Evolutionary conservation across 2,113 vertebrate species (phyloP).

Genomic region (Anguilla japonica): DNA sequence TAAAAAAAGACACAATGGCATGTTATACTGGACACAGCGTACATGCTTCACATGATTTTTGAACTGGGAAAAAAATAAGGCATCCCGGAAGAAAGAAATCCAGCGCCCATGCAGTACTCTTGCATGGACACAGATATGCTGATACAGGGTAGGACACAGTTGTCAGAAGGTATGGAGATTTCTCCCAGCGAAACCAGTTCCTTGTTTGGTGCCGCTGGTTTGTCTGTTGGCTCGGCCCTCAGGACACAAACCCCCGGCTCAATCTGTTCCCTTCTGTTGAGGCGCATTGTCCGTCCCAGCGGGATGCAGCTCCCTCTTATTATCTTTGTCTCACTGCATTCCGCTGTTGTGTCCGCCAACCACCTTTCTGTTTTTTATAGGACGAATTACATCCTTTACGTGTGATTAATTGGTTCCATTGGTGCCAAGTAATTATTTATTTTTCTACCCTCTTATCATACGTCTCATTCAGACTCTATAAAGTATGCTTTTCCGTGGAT

Average conservation of each 20-base stretch:
- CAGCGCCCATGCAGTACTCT: background rate
- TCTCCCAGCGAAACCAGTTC: background rate
- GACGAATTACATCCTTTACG: conserved; percentile 46
- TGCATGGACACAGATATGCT: background rate
- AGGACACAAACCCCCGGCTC: conserved; percentile 37
- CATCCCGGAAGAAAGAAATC: no score
- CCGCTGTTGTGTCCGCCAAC: conserved; percentile 30
- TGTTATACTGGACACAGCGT: no score
- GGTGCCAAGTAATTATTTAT: conserved; percentile 66
- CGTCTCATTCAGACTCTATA: conserved; percentile 44
- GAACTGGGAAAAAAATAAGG: no score
- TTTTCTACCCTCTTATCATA: conserved; percentile 52
- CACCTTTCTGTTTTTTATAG: conserved; percentile 45
- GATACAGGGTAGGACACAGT: background rate
- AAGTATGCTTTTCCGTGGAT: conserved; percentile 36
- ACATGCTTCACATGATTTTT: no score
- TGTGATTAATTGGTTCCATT: conserved; percentile 74
- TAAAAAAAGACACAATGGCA: no score
- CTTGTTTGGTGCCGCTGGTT: conserved; percentile 28
- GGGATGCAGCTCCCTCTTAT: conserved; percentile 39
- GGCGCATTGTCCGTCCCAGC: conserved; percentile 11
- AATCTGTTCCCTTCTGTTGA: conserved; percentile 20
- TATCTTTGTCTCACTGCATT: conserved; percentile 42
- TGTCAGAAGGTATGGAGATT: background rate
- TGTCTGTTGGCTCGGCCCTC: conserved; percentile 49